Base-by-base conservation (phyloP, 2,797 vertebrate genomes). In the Falco berigora region DNA sequence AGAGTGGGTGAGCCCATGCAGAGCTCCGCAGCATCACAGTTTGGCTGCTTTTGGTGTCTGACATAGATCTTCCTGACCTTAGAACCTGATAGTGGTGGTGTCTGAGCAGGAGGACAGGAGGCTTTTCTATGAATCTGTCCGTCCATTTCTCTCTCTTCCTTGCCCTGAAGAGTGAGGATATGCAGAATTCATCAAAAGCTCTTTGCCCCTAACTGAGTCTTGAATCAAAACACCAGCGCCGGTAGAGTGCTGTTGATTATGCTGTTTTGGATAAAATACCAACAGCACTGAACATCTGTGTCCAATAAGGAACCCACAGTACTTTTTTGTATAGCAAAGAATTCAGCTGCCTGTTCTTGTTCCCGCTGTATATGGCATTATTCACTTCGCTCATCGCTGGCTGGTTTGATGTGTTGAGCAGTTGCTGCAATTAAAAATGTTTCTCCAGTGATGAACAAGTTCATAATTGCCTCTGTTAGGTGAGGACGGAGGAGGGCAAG, bases 1-100 rank as follows among this genome's bases (percentile, higher is more conserved):
- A 44, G 38, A 42, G 38, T 49, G 27, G 77, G 7, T 68, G 55
- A 80, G 27, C 17, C 79, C 9, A 1, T 24, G 66, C 69, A 53
- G 38, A 49, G 75, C 79, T 78, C 42, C 19, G 6, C 0, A 2
- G 16, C 1, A 0, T 14, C 32, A 22, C 0, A 2, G 9, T 17
- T 13, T 55, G 67, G 34, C 78, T 68, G 76, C 11, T 68, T 20
- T 44, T 0, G 4, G 25, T 47, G 12, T n/a, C 30, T 62, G 71
- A 19, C 20, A 2, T 32, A 50, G 12, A 30, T 58, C 16, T 56
- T 24, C 23, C 27, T 47, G 4, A 14, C 15, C 40, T 20, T 22
- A 14, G 36, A 56, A 12, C 42, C 28, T 49, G 46, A 9, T 58
- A 62, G 62, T 8, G 12, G 42, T 11, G 19, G 13, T 24, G 5